Base-by-base conservation (phyloP, 35 echinoderm and acorn worm genomes). In the Strongylocentrotus purpuratus region DNA sequence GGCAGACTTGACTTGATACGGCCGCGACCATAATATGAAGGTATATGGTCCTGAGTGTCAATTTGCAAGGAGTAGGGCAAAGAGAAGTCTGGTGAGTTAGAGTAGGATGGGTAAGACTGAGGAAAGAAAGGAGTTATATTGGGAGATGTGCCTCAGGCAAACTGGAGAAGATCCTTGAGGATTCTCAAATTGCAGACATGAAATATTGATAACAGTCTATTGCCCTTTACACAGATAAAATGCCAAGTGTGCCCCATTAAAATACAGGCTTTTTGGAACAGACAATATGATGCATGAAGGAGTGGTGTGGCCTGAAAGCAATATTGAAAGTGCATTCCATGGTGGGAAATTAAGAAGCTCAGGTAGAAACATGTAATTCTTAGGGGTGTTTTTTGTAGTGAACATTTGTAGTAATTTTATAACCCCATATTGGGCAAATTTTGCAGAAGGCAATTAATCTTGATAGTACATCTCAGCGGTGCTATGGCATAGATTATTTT, bases 141-240 rank as follows among this genome's bases (percentile, higher is more conserved):
- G 28, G 25, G 65, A 28, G 25, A 7, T 28, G 25, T 78, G 65
- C 65, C 65, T 28, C 65, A n/a, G 65, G 65, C 65, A 78, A n/a
- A 28, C 11, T 8, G 7, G 25, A n/a, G 65, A 78, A 78, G 65
- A 78, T 78, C 65, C 65, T 78, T 9, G 6, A 78, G 28, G 65
- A 78, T 78, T 78, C 65, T 78, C 65, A 78, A 28, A 78, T 78
- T 78, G 65, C 65, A 78, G 20, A 78, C 65, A 78, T 78, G 18
- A 78, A 78, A 78, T 78, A 78, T 78, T 78, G 65, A 78, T 78
- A 78, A 78, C 65, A 78, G 20, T 78, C 65, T 78, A n/a, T 78
- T 78, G 65, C 22, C 65, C 65, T 78, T 78, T 78, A 78, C 65
- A 28, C 65, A 31, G 65, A 78, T 78, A 78, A 78, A 78, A 78